Evolutionary conservation across 2,888 invertebrate genomes (phyloP).

Genomic region (Euclidia mi): DNA sequence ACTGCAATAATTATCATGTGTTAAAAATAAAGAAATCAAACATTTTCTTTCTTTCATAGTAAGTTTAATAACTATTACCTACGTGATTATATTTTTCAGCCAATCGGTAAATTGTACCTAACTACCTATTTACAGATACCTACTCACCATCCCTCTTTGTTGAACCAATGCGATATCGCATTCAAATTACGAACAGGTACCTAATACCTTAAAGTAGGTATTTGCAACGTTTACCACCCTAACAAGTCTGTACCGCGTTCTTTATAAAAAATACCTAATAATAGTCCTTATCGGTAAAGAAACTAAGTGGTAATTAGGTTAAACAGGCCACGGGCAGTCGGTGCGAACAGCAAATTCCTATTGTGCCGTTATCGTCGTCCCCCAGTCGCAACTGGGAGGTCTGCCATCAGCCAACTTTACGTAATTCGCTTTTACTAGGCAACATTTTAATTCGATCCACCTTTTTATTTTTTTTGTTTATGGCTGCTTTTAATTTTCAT

Average conservation of each 20-base stretch:
- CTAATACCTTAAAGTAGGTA: constrained; percentile 17
- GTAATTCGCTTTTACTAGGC: constrained; percentile 79
- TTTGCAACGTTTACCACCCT: constrained; percentile 42
- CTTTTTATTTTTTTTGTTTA: constrained; percentile 54
- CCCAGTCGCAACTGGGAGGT: constrained; percentile 73
- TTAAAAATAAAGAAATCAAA: no score
- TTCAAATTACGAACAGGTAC: constrained; percentile 6
- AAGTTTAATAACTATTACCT: no score
- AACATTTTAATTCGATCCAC: constrained; percentile 82
- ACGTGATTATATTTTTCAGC: no score
- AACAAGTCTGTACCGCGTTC: constrained; percentile 37
- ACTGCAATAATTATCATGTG: no score
- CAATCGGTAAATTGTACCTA: no score
- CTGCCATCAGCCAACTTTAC: constrained; percentile 76
- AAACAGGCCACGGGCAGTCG: constrained; percentile 72
- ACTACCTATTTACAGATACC: background rate
- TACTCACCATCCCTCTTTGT: background rate
- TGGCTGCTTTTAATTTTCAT: constrained; percentile 19
- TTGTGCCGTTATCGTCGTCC: constrained; percentile 84
- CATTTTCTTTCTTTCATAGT: no score
- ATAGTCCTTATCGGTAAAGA: constrained; percentile 65
- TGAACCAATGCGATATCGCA: constrained; percentile 4
- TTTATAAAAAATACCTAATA: constrained; percentile 66
- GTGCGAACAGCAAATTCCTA: constrained; percentile 81
- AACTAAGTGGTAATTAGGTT: constrained; percentile 78